Evolutionary conservation across 2,113 vertebrate genomes (phyloP), one percentile per base, ranked within the genome.

Genomic region (Coptodon rendalli): DNA sequence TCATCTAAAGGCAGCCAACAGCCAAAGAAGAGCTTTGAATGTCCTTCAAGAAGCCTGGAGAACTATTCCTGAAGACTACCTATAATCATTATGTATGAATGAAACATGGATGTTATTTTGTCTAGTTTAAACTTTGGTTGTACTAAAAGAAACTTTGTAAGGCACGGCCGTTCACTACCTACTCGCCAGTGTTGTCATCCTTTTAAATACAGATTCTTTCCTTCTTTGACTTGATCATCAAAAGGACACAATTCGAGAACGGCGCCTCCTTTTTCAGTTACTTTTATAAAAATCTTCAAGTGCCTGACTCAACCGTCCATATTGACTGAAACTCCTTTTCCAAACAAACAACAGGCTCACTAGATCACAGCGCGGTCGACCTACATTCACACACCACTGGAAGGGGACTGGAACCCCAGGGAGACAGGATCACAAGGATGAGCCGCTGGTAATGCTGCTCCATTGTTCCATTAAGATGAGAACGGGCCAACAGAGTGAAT

Each of bases 381-480:
- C 95, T 95, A 96, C 93, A 95, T 96, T 94, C 52, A 38, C 89
- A 85, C 91, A 85, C 50, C 76, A 81, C 76, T 87, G 87, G 90
- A 92, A 89, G 82, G 89, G 85, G 92, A 91, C 71, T 13, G 89
- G 89, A 80, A 84, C 93, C 89, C 92, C 66, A 7, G 91, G 92
- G 94, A 93, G 66, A 52, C 87, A 80, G 92, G 93, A 94, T 95
- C 95, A 94, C 93, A 95, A 93, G 95, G 94, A 93, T 95, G 94
- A 96, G 94, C 95, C 91, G 94, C 93, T 92, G 91, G 91, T 94
- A 94, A 93, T 91, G 89, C 93, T 83, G 86, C 90, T 86, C 85
- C 90, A 92, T 95, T 95, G 95, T 95, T 94, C 89, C 87, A 85
- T 90, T 89, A 92, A 93, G 93, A 93, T 81, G 87, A 84, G 89